Percentiles rank a stretch among this genome's conserved stretches.
These are phyloP conservation scores for Bagarius yarrelli DNA, from an alignment of 2,113 vertebrate species.

Conservation along the genomic window DNA sequence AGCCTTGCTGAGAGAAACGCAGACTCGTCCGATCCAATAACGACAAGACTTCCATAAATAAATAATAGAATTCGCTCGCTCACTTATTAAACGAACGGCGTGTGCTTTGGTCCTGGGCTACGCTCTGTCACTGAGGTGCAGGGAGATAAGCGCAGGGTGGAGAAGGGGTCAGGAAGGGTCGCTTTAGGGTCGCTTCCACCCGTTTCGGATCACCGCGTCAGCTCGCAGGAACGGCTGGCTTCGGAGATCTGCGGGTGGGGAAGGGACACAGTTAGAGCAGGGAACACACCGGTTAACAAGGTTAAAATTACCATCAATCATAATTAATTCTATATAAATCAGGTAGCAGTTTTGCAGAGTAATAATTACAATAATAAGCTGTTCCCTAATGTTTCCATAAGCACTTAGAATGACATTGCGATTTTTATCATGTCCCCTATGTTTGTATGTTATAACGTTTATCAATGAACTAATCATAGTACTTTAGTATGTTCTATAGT, in stretches of 20 bases:
- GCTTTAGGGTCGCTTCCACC: conserved; percentile 77
- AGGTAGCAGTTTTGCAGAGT: background rate
- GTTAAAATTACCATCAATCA: background rate
- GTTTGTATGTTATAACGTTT: background rate
- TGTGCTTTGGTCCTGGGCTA: conserved; percentile 59
- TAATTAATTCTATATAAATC: too few species aligned
- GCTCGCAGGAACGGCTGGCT: conserved; percentile 80
- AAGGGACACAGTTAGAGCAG: conserved; percentile 60
- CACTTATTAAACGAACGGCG: conserved; percentile 57
- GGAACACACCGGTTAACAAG: conserved; percentile 61
- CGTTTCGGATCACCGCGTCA: conserved; percentile 76
- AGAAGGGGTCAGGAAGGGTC: conserved; percentile 42
- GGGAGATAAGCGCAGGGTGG: conserved; percentile 41
- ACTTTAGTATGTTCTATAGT: too few species aligned
- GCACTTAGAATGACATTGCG: background rate
- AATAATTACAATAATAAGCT: background rate
- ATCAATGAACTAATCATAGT: background rate
- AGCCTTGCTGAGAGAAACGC: conserved; percentile 53
- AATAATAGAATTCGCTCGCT: conserved; percentile 64
- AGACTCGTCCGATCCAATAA: conserved; percentile 57
- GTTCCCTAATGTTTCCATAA: background rate
- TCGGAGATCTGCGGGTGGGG: conserved; percentile 79
- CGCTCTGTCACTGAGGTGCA: conserved; percentile 66
- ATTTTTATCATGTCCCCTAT: background rate
- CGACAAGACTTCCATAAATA: conserved; percentile 70